Conservation (phyloP, 2,888 invertebrate genomes). For the Caenorhabditis zanzibari region DNA sequence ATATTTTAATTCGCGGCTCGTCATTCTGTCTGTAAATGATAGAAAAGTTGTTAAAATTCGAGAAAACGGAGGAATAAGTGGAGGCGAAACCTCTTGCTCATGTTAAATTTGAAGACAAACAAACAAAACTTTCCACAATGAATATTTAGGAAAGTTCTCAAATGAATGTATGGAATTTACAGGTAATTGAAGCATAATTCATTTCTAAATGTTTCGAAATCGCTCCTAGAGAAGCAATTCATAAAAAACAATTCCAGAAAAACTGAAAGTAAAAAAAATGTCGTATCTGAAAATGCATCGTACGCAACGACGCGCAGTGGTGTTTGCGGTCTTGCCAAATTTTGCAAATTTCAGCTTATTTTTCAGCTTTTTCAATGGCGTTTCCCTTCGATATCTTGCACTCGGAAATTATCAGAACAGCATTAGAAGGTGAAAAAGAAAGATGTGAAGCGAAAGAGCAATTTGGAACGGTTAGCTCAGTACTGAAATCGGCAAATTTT, state of each 20-base stretch:
- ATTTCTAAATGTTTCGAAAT: too few relatives aligned
- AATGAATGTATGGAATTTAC: too few relatives aligned
- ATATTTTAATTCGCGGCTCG: neutral
- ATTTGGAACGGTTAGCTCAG: conserved; percentile 61
- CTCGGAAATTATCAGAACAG: conserved; percentile 78
- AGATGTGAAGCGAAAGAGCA: conserved; percentile 66
- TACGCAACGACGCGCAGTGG: conserved; percentile 15
- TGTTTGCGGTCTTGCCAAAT: conserved; percentile 23
- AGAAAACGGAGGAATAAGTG: neutral
- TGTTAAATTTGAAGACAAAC: neutral
- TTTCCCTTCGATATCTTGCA: conserved; percentile 81
- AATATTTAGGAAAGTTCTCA: too few relatives aligned
- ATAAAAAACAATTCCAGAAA: too few relatives aligned
- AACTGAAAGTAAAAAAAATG: conserved; percentile 4
- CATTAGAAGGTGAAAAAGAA: conserved; percentile 72
- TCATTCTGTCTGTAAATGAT: neutral
- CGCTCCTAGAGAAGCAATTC: too few relatives aligned
- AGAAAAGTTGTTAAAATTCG: neutral
- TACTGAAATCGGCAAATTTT: conserved; percentile 12
- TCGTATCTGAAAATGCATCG: conserved; percentile 31
- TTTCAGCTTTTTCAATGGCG: conserved; percentile 34
- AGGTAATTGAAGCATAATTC: too few relatives aligned
- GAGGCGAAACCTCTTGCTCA: too few relatives aligned
- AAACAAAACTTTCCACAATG: too few relatives aligned
- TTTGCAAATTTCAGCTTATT: neutral